Evolutionary conservation across 2,797 vertebrate genomes (phyloP), one percentile per base, ranked within the genome.

Genomic region (Phyllotis vaccarum): DNA sequence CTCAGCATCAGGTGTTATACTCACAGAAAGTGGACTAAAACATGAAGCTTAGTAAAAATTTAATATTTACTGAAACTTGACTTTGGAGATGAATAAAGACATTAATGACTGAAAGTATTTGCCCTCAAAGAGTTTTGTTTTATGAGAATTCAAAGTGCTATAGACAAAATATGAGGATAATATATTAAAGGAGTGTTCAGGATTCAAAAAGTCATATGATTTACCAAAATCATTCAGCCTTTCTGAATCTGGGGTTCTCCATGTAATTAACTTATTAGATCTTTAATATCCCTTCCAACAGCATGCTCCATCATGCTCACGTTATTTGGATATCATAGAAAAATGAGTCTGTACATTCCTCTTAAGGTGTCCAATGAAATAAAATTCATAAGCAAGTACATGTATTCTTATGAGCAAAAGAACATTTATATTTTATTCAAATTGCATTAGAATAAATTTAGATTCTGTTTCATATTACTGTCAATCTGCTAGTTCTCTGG

Each of bases 391-490:
- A 93, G 75, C 46, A 95, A 91, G 89, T 68, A 31, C 37, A 66
- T 46, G 31, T 60, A 68, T 90, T 91, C 62, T 89, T 79, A 56
- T 70, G 81, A 81, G 76, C 72, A 83, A 21, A 40, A 91, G 62
- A 92, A 91, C 31, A 81, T 94, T 91, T 86, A 58, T 80, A 92
- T 95, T 96, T 94, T 82, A 86, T 83, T 62, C 80, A 89, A 93
- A 62, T 92, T 95, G 27, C 72, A 94, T 85, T 46, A 82, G 64
- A 62, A 29, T 66, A 94, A 97, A 96, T 94, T 96, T 91, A 97
- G 89, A 92, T 82, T 74, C n/a, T 79, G 43, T 95, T 75, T 94
- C 27, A 74, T 64, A 91, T 88, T 86, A 93, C 70, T 89, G 89
- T 86, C 93, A 92, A 90, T 95, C 80, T 95, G 62, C 40, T 91